phyloP scores from a whole-genome alignment of 1,140 invertebrate genomes.

The Radopholus similis region DNA sequence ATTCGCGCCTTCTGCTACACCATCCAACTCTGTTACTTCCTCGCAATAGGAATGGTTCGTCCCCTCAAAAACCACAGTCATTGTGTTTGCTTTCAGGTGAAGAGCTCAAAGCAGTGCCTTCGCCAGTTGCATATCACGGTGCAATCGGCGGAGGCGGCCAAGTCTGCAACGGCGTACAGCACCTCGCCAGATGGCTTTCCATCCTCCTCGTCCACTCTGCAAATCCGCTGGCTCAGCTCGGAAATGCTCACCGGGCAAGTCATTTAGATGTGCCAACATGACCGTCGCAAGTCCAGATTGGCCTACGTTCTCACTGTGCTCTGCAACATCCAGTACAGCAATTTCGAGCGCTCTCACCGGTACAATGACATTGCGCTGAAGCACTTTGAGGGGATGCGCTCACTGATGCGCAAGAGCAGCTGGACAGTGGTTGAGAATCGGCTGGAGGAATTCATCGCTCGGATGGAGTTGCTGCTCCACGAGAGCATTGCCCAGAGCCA shows the following conservation, averaged over 20 bases:
- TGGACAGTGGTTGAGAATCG: constrained; percentile 34
- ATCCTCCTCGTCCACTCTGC: not conserved
- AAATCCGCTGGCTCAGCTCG: constrained; percentile 31
- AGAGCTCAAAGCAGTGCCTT: constrained; percentile 44
- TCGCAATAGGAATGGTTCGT: constrained; percentile 40
- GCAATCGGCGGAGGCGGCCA: constrained; percentile 33
- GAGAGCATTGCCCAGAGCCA: constrained; percentile 38
- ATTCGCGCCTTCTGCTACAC: constrained; percentile 46
- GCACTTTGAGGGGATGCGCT: constrained; percentile 35
- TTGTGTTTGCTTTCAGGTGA: constrained; percentile 31
- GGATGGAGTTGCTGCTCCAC: constrained; percentile 33
- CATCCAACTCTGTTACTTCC: constrained; percentile 45
- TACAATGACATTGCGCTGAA: constrained; percentile 39
- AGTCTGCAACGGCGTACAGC: constrained; percentile 16
- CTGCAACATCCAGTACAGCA: constrained; percentile 39
- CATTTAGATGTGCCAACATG: not conserved
- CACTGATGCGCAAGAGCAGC: constrained; percentile 27
- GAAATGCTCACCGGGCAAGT: constrained; percentile 36
- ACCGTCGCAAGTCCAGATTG: not conserved
- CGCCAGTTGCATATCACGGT: constrained; percentile 43
- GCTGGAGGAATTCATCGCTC: constrained; percentile 18
- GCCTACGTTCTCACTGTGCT: constrained; percentile 42
- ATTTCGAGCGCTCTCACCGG: constrained; percentile 32
- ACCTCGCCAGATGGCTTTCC: constrained; percentile 29
- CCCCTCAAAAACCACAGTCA: constrained; percentile 22